Evolutionary conservation across 2,888 invertebrate species (phyloP), one percentile per base, ranked within the genome.

Genomic region (Tetramorium bicarinatum): DNA sequence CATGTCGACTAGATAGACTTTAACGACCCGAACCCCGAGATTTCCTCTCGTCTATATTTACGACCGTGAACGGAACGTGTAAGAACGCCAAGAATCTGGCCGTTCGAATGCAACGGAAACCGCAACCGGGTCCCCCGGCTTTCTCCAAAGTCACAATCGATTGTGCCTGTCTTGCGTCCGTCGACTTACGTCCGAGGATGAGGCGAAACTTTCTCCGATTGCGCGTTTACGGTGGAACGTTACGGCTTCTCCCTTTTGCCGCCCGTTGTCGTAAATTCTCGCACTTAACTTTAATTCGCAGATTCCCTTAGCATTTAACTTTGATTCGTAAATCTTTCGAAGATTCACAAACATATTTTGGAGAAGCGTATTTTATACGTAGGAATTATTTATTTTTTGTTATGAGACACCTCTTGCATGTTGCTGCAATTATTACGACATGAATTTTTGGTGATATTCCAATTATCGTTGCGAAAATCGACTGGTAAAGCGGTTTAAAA

Each of bases 131-230:
- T 34, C 1, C 9, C 18, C 13, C 13, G 59, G 72, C 72, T 79
- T 79, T 79, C 79, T 79, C 59, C 18, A 25, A 41, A 76, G 18
- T 64, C n/a, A n/a, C 71, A 13, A 59, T 71, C 44, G 71, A 79
- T 79, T 52, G 38, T 8, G 38, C 18, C 38, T 38, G 47, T 47
- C 38, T 56, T 59, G 18, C 29, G 47, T 71, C 21, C 29, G 29
- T 15, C 69, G 54, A 9, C 38, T 59, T 15, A 47, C 38, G 11
- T 61, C 13, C 38, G 79, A 71, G 18, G 79, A 79, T 56, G 71
- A 61, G 38, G 29, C 52, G 47, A 15, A 44, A 59, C 79, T 79
- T 79, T 79, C 79, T 61, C 79, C n/a, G 47, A 71, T 59, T 59
- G 47, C 18, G 18, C n/a, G n/a, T 59, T 44, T 49, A 49, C 38